Evolutionary conservation across 2,888 invertebrate species (phyloP).

Genomic region (Ashinkailepas kermadecensis): DNA sequence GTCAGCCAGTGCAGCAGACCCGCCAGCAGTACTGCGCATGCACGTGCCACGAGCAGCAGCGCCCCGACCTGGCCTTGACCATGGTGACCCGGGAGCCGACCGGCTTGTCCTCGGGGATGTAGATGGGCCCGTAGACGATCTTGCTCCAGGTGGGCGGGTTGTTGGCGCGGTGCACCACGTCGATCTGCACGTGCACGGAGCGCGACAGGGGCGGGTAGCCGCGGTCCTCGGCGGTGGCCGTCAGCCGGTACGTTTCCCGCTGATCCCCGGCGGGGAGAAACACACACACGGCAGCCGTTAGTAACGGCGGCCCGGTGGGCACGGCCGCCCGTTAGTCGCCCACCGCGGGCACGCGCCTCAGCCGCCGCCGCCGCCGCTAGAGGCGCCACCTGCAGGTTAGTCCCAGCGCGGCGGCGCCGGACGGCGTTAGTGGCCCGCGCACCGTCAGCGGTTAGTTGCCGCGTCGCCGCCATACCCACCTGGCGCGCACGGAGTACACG

Average conservation of each 20-base stretch:
- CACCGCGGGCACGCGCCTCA: no score
- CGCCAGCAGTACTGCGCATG: neutral
- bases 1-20: neutral
- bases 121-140: constrained; percentile 92
- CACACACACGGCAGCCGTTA: constrained; percentile 22
- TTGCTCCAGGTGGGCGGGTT: constrained; percentile 97
- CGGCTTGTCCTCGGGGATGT: constrained; percentile 95
- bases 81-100: constrained; percentile 96
- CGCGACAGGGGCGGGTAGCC: constrained; percentile 90
- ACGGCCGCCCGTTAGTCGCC: no score
- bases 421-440: constrained; percentile 20
- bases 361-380: no score
- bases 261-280: constrained; percentile 42
- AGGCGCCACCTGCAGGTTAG: constrained; percentile 22
- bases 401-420: constrained; percentile 27
- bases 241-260: constrained; percentile 97
- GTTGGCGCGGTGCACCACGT: constrained; percentile 96
- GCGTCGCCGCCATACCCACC: constrained; percentile 47
- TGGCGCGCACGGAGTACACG: constrained; percentile 97
- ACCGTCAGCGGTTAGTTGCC: constrained; percentile 25
- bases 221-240: constrained; percentile 97
- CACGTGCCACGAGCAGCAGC: neutral
- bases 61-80: constrained; percentile 95
- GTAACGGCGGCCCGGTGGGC: constrained; percentile 28
- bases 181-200: constrained; percentile 96